Evolutionary conservation across 2,888 invertebrate species (phyloP), one percentile per base, ranked within the genome.

Genomic region (Acronicta aceris): DNA sequence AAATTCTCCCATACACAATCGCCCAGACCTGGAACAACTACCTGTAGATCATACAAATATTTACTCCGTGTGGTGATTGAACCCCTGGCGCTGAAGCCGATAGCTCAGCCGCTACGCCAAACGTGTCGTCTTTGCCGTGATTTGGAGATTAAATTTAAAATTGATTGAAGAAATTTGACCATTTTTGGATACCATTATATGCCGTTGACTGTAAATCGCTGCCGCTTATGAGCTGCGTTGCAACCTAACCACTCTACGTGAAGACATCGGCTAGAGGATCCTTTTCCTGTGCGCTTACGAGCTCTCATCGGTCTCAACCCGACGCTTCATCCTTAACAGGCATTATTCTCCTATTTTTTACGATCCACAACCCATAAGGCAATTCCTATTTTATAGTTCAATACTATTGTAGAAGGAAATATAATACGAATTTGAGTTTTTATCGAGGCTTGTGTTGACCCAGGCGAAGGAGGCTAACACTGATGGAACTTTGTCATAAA

Each of bases 311-410:
- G 40, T 43, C n/a, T 46, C 59, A 40, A 21, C 27, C 41, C 46
- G 47, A 51, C 45, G 50, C 42, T 16, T 52, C 58, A 57, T 53
- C 62, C 51, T 42, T 60, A 15, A 52, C 33, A 38, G 45, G 63
- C 59, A 65, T 74, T 70, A 70, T 70, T 70, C 64, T 48, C 59
- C 47, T 53, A 72, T 74, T 72, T 59, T 51, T 54, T 59, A 57
- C 50, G 64, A 72, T 71, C 66, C 66, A 76, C 17, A 17, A 12
- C 27, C 52, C 59, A 54, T 53, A 38, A 38, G 38, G n/a, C 38
- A 21, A 49, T 49, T 50, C 45, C 27, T 12, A 38, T 61, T 64
- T 61, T 71, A 61, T 64, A 53, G 33, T 12, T 15, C 45, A 45
- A 46, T 33, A 2, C n/a, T 57, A 45, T 46, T 6, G 10, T 63